These are phyloP conservation scores for Rotaria sp. DNA, from an alignment of 2,888 invertebrate genomes.

Conservation along the genomic window DNA sequence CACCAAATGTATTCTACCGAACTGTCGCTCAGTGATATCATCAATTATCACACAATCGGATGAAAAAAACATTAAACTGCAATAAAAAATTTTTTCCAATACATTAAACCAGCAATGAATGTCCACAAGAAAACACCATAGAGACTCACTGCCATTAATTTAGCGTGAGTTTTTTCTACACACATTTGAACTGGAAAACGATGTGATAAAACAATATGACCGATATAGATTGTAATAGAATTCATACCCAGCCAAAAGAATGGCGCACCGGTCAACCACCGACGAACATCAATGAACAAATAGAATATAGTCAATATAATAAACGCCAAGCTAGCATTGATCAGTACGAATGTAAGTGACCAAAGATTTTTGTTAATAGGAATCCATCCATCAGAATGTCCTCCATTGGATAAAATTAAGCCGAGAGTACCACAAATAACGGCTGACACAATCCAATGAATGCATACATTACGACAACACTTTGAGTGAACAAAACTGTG, in stretches of 20 bases:
- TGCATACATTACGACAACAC: constrained; percentile 65
- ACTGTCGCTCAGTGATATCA: too few species aligned
- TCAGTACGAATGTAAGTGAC: constrained; percentile 69
- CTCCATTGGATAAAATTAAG: constrained; percentile 65
- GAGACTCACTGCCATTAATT: constrained; percentile 43
- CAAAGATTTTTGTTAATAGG: constrained; percentile 90
- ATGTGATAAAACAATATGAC: constrained; percentile 69
- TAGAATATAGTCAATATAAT: constrained; percentile 68
- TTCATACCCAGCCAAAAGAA: constrained; percentile 85
- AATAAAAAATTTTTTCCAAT: constrained; percentile 34
- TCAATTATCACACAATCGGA: too few species aligned
- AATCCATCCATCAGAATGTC: constrained; percentile 70
- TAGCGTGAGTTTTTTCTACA: constrained; percentile 58
- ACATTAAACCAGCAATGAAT: constrained; percentile 17
- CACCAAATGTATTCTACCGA: too few species aligned
- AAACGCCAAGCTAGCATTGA: constrained; percentile 71
- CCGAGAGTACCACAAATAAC: constrained; percentile 60
- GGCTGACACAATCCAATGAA: constrained; percentile 64
- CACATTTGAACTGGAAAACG: constrained; percentile 66
- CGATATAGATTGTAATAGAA: constrained; percentile 77
- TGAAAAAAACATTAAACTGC: constrained; percentile 30
- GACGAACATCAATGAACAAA: constrained; percentile 68
- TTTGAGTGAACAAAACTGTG: constrained; percentile 53
- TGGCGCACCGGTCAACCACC: constrained; percentile 76
- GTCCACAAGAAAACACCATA: constrained; percentile 33